Percentiles rank a stretch among this genome's conserved stretches.
phyloP scores from a whole-genome alignment of 2,888 invertebrate species.

The Ditylenchus weischeri region DNA sequence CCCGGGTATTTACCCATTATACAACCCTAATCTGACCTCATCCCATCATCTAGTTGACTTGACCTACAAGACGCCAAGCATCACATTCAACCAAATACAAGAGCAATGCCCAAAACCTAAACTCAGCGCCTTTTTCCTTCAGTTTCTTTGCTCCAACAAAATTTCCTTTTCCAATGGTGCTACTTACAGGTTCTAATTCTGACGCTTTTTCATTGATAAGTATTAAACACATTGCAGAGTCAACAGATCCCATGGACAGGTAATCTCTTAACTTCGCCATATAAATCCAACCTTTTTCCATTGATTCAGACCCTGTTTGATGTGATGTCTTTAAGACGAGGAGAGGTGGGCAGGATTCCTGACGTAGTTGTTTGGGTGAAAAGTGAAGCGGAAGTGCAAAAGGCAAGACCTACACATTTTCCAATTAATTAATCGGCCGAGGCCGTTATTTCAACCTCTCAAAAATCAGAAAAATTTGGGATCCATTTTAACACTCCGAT shows the following conservation, averaged over 20 bases:
- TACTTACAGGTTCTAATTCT: constrained; percentile 29
- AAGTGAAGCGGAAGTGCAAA: constrained; percentile 39
- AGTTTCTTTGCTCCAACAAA: constrained; percentile 80
- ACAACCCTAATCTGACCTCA: no score
- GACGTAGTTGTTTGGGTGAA: constrained; percentile 89
- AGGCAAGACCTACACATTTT: constrained; percentile 20
- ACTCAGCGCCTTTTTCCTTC: constrained; percentile 71
- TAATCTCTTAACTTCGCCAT: constrained; percentile 77
- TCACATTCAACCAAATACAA: constrained; percentile 26
- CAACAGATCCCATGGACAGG: constrained; percentile 54
- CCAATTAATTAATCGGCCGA: no score
- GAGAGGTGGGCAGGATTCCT: constrained; percentile 76
- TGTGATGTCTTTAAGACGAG: constrained; percentile 68
- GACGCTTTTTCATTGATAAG: no score
- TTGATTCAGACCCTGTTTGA: constrained; percentile 16
- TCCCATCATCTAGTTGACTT: constrained; percentile 60
- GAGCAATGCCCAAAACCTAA: not conserved
- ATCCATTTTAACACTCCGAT: no score
- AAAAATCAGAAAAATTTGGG: no score
- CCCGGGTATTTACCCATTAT: no score
- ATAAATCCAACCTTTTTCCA: constrained; percentile 65
- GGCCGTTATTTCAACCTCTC: no score
- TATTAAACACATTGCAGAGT: constrained; percentile 17
- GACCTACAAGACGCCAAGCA: constrained; percentile 41
- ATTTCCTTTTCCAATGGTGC: constrained; percentile 76